Conservation (phyloP, 2,888 invertebrate genomes). For the Gisinianus flammeolus region DNA sequence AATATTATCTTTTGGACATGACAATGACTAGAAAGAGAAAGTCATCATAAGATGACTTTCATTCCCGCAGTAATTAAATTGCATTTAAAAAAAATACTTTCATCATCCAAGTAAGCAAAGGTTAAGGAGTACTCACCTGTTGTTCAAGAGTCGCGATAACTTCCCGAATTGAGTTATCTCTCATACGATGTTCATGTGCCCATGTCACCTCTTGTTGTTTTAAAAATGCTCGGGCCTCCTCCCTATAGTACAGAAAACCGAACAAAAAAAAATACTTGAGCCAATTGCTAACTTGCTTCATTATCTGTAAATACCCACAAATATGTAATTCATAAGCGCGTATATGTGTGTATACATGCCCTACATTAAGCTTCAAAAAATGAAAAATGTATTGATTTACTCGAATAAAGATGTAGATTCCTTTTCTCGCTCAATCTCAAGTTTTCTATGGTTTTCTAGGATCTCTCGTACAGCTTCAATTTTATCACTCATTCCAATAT, state of each 20-base stretch:
- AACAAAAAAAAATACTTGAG: no score
- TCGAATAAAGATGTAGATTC: slow-evolving; percentile 35
- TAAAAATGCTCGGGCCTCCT: slow-evolving; percentile 33
- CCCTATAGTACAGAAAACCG: slow-evolving; percentile 24
- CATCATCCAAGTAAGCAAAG: neutral
- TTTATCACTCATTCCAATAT: slow-evolving; percentile 10
- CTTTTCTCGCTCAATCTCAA: slow-evolving; percentile 32
- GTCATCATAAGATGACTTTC: no score
- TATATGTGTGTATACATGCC: no score
- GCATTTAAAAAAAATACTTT: neutral
- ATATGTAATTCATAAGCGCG: no score
- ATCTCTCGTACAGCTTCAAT: slow-evolving; percentile 20
- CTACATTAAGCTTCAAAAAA: no score
- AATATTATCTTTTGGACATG: no score
- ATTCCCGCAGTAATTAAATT: no score
- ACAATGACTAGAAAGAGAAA: no score
- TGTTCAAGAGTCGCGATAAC: slow-evolving; percentile 27
- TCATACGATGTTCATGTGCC: slow-evolving; percentile 35
- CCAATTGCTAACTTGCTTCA: no score
- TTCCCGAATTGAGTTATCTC: slow-evolving; percentile 33
- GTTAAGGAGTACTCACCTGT: slow-evolving; percentile 23
- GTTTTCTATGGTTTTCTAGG: slow-evolving; percentile 32
- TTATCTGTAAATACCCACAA: no score
- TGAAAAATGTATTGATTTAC: slow-evolving; percentile 26
- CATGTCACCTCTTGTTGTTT: slow-evolving; percentile 34